These are phyloP conservation scores for Axea sp. DNA, from an alignment of 2,888 invertebrate genomes.

Conservation along the genomic window DNA sequence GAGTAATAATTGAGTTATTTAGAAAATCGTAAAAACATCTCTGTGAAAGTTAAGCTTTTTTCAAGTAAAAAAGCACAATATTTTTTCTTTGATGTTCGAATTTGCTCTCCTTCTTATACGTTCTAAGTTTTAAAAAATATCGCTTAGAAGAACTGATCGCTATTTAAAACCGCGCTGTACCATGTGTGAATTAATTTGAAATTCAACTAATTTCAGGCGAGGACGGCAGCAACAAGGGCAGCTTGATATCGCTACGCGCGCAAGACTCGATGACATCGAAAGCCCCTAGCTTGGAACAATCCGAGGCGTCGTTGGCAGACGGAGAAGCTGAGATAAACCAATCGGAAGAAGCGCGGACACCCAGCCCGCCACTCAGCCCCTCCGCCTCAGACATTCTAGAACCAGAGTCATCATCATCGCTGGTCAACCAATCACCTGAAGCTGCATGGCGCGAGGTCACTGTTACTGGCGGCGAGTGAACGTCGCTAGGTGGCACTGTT, in stretches of 20 bases:
- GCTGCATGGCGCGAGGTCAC: slow-evolving; percentile 81
- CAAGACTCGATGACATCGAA: slow-evolving; percentile 72
- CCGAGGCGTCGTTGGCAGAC: slow-evolving; percentile 71
- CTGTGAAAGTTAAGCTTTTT: no score
- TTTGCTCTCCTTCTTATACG: no score
- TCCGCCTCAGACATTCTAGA: slow-evolving; percentile 78
- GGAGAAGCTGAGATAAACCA: slow-evolving; percentile 71
- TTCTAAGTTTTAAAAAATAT: no score
- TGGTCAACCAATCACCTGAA: slow-evolving; percentile 76
- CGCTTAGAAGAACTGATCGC: no score
- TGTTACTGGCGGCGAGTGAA: slow-evolving; percentile 81
- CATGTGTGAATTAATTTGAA: no score
- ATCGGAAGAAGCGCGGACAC: slow-evolving; percentile 73
- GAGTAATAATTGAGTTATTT: no score
- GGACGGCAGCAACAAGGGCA: slow-evolving; percentile 73
- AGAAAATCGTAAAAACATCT: no score
- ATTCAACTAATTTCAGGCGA: no score
- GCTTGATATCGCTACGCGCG: slow-evolving; percentile 75
- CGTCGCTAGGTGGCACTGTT: slow-evolving; percentile 11
- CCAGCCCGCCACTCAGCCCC: slow-evolving; percentile 79
- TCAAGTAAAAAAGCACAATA: no score
- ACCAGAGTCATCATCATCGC: slow-evolving; percentile 66
- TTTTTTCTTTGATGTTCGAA: no score
- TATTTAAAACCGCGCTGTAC: no score
- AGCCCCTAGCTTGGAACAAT: slow-evolving; percentile 71